Conservation (phyloP, 1,140 invertebrate species). For the Bombus vancouverensis region DNA sequence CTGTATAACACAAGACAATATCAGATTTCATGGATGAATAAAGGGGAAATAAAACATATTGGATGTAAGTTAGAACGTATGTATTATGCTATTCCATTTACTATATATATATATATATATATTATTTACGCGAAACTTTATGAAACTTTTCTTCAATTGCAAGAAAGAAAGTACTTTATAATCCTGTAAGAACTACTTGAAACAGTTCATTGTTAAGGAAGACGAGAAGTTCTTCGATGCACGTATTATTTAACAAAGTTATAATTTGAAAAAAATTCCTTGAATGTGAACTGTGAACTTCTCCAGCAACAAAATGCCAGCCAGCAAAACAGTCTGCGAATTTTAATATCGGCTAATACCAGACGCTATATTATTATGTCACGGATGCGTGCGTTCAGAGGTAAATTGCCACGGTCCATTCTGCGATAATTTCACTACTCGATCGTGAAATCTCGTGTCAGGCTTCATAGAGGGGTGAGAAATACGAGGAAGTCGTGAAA, state of each 20-base stretch:
- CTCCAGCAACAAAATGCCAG: too few relatives aligned
- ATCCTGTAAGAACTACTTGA: too few relatives aligned
- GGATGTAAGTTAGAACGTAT: neutral
- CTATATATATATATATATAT: neutral
- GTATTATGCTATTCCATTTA: neutral
- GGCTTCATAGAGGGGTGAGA: neutral
- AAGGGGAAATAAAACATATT: too few relatives aligned
- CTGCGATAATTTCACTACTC: neutral
- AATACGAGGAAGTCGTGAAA: neutral
- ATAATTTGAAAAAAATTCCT: too few relatives aligned
- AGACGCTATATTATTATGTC: neutral
- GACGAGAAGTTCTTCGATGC: too few relatives aligned
- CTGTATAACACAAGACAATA: too few relatives aligned
- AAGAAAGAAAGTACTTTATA: neutral
- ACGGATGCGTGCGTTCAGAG: neutral
- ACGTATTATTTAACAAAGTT: too few relatives aligned
- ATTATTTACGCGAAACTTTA: neutral
- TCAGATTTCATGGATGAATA: too few relatives aligned
- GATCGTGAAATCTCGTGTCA: neutral
- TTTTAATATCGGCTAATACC: neutral
- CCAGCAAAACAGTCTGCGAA: neutral
- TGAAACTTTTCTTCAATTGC: neutral
- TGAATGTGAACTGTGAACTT: too few relatives aligned
- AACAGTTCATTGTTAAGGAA: too few relatives aligned
- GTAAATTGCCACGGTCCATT: neutral